Conservation (phyloP, 2,113 vertebrate species). For the Cinclus mexicanus region DNA sequence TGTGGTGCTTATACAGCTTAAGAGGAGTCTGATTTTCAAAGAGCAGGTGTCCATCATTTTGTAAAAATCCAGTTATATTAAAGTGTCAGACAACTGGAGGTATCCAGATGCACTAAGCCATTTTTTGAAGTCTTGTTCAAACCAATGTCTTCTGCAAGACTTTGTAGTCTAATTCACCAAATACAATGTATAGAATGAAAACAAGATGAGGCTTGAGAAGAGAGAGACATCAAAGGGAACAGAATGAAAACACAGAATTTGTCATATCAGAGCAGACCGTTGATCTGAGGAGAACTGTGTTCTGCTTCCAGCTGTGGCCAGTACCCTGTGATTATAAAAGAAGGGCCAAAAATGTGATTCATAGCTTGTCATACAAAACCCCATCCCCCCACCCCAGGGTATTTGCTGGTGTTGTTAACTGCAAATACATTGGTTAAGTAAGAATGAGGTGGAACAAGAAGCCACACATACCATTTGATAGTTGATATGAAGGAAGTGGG, state of each 20-base stretch:
- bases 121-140: slow-evolving; percentile 57
- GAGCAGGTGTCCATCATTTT: slow-evolving; percentile 59
- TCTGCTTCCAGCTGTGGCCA: slow-evolving; percentile 57
- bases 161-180: slow-evolving; percentile 64
- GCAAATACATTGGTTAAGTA: slow-evolving; percentile 11
- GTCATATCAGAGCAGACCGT: slow-evolving; percentile 38
- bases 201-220: slow-evolving; percentile 61
- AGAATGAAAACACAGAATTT: slow-evolving; percentile 58
- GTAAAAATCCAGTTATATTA: slow-evolving; percentile 52
- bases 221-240: slow-evolving; percentile 56
- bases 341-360: slow-evolving; percentile 19
- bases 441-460: not conserved
- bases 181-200: slow-evolving; percentile 58
- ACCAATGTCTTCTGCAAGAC: slow-evolving; percentile 26
- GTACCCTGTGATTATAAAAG: slow-evolving; percentile 3
- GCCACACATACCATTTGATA: not conserved
- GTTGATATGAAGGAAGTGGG: not conserved
- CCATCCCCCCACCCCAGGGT: not conserved
- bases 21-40: slow-evolving; percentile 53
- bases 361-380: not conserved
- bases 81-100: slow-evolving; percentile 34
- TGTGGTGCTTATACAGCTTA: slow-evolving; percentile 26
- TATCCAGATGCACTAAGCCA: slow-evolving; percentile 51
- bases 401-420: not conserved
- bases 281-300: slow-evolving; percentile 38